These are phyloP conservation scores for Megalops atlanticus DNA, from an alignment of 2,113 vertebrate genomes.

Conservation along the genomic window DNA sequence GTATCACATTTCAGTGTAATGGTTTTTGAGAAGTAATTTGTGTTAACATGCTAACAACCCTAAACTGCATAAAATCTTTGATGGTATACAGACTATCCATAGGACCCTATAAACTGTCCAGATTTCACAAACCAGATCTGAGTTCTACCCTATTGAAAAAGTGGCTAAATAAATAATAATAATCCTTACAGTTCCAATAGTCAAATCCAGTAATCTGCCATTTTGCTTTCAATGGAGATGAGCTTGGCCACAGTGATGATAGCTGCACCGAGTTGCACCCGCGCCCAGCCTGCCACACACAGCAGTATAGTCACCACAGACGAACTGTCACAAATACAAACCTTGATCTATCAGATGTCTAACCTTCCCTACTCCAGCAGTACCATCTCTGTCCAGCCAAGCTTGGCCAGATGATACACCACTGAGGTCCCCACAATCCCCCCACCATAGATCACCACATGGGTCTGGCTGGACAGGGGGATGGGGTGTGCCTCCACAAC, in stretches of 20 bases:
- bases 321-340: not conserved
- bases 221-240: constrained; percentile 84
- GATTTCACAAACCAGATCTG: too few species aligned
- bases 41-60: too few species aligned
- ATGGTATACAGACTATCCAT: too few species aligned
- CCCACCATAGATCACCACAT: constrained; percentile 93
- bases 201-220: constrained; percentile 95
- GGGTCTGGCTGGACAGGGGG: constrained; percentile 79
- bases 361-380: constrained; percentile 98
- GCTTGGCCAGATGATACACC: constrained; percentile 91
- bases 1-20: too few species aligned
- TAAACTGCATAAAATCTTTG: too few species aligned
- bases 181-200: too few species aligned
- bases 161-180: too few species aligned
- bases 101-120: too few species aligned
- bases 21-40: too few species aligned
- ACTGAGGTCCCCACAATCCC: constrained; percentile 92
- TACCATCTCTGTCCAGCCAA: constrained; percentile 92
- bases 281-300: constrained; percentile 79
- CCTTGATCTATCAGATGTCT: constrained; percentile 42
- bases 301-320: not conserved
- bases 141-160: too few species aligned
- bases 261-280: constrained; percentile 87
- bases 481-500: constrained; percentile 55
- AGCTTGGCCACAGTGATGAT: constrained; percentile 88